These are phyloP conservation scores for Mellivora capensis DNA, from an alignment of 2,113 vertebrate species.

Conservation along the genomic window DNA sequence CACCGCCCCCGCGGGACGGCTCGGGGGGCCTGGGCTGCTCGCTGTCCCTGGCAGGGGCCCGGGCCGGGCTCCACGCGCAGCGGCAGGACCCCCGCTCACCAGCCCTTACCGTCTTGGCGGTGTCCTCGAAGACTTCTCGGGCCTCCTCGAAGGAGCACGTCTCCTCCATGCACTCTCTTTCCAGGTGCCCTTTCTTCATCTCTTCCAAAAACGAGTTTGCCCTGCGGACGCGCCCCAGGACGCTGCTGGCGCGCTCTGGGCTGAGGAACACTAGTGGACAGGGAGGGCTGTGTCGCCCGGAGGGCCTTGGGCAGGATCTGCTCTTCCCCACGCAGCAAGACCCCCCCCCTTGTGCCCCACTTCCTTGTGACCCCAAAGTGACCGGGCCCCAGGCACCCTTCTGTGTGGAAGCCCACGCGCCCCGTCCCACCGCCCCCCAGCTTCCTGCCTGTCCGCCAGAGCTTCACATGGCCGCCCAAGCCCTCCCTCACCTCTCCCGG, in stretches of 20 bases:
- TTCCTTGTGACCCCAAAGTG: neutral
- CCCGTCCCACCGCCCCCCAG: fast-evolving
- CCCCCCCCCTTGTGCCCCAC: neutral
- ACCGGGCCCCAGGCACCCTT: neutral
- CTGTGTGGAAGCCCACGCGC: neutral
- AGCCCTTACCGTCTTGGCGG: constrained; percentile 83
- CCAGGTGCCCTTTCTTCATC: constrained; percentile 86
- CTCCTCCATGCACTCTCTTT: constrained; percentile 93
- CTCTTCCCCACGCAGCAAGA: neutral
- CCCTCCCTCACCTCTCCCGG: neutral
- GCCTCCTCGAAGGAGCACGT: constrained; percentile 91
- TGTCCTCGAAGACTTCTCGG: constrained; percentile 90
- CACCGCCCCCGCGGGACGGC: neutral
- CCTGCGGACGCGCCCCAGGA: constrained; percentile 85
- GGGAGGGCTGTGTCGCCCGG: neutral
- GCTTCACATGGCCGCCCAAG: neutral
- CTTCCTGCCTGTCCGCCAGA: neutral
- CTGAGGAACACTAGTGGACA: constrained; percentile 87
- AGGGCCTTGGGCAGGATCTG: neutral
- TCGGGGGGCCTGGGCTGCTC: neutral
- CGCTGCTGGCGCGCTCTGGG: constrained; percentile 78
- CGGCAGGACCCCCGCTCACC: fast-evolving
- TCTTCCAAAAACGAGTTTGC: constrained; percentile 90
- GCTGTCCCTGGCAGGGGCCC: no score
- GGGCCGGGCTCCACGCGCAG: neutral